Base-by-base conservation (phyloP, 2,888 invertebrate genomes). In the Ochlodes sylvanus region DNA sequence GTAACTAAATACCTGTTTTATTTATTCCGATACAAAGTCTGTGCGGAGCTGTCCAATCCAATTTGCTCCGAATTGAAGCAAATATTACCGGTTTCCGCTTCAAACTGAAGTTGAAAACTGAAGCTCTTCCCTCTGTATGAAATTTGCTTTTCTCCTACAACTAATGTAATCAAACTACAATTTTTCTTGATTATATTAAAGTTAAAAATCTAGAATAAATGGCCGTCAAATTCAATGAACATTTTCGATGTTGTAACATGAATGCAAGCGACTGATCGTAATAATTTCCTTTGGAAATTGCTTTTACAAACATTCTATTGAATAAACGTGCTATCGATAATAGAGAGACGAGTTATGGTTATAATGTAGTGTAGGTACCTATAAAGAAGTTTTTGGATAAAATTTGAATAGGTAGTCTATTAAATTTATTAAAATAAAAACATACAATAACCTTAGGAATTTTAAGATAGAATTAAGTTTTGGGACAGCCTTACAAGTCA, bases 11-110 rank as follows among this genome's bases (percentile, higher is more conserved):
- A 68, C n/a, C n/a, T n/a, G n/a, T 50, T 56, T 62, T 68, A 68
- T 62, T 56, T 82, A 80, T 81, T 78, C 79, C 73, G 72, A 74
- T 73, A 74, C 77, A 75, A 73, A 63, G 77, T 73, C 66, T 12
- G 66, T 66, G 50, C 66, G 65, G 76, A 78, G 77, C 81, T 78
- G 80, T 78, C 80, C 85, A 85, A 89, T 89, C 84, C 87, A 87
- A 87, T 89, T 88, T 86, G 83, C 73, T 78, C 81, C 80, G 81
- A 85, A 81, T 84, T 81, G 75, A 79, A 76, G 78, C 82, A 82
- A 84, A 85, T 84, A 85, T 85, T 82, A 84, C 82, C 76, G 76
- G 83, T 81, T 83, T 55, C 34, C 61, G 61, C 44, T 44, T 32
- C 54, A 52, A 67, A 67, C 66, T 44, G 17, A 42, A 60, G 60